Evolutionary conservation across 2,113 vertebrate genomes (phyloP).

Genomic region (Pristiophorus japonicus): DNA sequence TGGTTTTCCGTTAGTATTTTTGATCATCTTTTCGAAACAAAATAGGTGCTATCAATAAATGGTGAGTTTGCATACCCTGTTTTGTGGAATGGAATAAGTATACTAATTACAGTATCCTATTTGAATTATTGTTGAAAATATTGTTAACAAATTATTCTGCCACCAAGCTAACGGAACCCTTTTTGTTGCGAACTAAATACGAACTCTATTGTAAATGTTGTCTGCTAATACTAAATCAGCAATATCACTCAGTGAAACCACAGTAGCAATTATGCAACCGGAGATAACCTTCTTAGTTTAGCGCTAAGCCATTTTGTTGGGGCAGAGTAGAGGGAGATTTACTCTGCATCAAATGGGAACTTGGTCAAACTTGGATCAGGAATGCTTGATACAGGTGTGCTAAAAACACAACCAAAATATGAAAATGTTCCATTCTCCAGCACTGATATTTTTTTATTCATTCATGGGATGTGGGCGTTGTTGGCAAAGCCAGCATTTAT

Average conservation of each 20-base stretch:
- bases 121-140: neutral
- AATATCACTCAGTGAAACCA: neutral
- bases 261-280: neutral
- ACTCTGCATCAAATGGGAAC: neutral
- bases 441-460: too few relatives aligned
- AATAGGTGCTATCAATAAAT: neutral
- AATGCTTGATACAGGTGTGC: neutral
- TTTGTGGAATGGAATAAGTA: neutral
- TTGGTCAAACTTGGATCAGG: neutral
- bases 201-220: too few relatives aligned
- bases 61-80: neutral
- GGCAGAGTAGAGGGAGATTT: neutral
- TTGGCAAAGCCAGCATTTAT: too few relatives aligned
- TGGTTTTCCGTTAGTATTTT: neutral
- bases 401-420: neutral
- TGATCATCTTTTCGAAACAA: neutral
- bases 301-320: neutral
- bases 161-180: neutral
- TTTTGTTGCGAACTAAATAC: neutral
- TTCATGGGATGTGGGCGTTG: too few relatives aligned
- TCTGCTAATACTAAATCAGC: too few relatives aligned
- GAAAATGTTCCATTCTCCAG: neutral
- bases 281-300: neutral
- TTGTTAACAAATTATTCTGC: neutral
- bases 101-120: too few relatives aligned